A percentile compares a stretch with the other conserved stretches of the same genome.
Conservation (phyloP, 2,113 vertebrate genomes). For the Puma concolor region DNA sequence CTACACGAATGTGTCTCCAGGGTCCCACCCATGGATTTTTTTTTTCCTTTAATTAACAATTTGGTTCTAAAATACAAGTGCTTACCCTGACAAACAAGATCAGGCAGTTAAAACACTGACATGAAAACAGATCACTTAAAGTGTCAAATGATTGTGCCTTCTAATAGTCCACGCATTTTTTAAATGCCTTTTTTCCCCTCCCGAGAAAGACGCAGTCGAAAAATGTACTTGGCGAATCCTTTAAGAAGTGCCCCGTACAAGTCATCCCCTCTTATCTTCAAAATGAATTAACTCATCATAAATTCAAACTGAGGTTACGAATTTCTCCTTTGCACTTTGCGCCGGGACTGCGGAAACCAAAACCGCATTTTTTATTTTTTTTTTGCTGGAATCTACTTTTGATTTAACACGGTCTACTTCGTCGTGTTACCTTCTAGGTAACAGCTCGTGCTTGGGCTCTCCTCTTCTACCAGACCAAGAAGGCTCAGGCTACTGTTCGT, state of each 20-base stretch:
- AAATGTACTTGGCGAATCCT: not conserved
- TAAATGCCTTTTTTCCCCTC: not conserved
- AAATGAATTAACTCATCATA: not conserved
- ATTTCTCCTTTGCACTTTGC: not conserved
- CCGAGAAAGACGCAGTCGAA: not conserved
- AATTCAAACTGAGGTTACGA: not conserved
- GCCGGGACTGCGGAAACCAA: not conserved
- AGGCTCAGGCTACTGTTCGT: rapidly evolving
- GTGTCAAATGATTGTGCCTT: not conserved
- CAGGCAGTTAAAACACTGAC: not conserved
- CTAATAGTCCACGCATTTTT: not conserved
- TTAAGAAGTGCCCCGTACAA: not conserved
- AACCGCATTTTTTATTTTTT: not conserved
- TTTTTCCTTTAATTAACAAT: not conserved
- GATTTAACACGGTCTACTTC: not conserved
- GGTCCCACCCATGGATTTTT: not conserved
- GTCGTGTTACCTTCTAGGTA: no score
- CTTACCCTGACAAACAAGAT: not conserved
- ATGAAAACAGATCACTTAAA: not conserved
- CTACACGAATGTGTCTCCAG: not conserved
- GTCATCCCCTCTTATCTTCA: not conserved
- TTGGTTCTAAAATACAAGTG: not conserved
- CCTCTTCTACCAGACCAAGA: not conserved
- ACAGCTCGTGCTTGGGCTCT: not conserved
- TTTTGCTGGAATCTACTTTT: not conserved